Conservation (phyloP, 2,888 invertebrate genomes). For the Zygothrica quintamaculata region DNA sequence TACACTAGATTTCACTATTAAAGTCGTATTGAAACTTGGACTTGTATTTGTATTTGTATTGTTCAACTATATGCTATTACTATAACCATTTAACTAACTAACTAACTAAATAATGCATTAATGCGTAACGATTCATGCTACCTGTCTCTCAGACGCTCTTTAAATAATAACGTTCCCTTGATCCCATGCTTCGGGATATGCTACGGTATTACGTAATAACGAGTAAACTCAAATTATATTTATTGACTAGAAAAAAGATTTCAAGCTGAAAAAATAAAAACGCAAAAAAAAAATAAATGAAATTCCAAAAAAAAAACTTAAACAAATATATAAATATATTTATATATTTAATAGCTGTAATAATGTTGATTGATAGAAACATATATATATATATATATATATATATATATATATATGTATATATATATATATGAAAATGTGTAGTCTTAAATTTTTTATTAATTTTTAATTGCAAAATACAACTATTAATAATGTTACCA, state of each 20-base stretch:
- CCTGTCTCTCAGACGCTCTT: constrained; percentile 65
- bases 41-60: constrained; percentile 43
- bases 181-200: constrained; percentile 24
- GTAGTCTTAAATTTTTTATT: too few relatives aligned
- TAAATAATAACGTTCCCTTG: constrained; percentile 33
- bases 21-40: constrained; percentile 26
- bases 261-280: constrained; percentile 8
- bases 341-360: constrained; percentile 54
- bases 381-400: background rate
- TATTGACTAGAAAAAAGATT: constrained; percentile 50
- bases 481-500: too few relatives aligned
- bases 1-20: too few relatives aligned
- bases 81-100: constrained; percentile 10
- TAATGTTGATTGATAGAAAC: constrained; percentile 52
- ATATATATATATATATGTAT: constrained; percentile 9
- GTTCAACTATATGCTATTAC: constrained; percentile 16
- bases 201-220: constrained; percentile 42
- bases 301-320: constrained; percentile 23
- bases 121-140: constrained; percentile 68
- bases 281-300: constrained; percentile 21
- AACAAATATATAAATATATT: constrained; percentile 35
- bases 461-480: background rate
- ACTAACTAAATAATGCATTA: constrained; percentile 49
- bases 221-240: constrained; percentile 55
- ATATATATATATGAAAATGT: background rate